Evolutionary conservation across 2,797 vertebrate genomes (phyloP).

Genomic region (Heteromormyrus szaboi): DNA sequence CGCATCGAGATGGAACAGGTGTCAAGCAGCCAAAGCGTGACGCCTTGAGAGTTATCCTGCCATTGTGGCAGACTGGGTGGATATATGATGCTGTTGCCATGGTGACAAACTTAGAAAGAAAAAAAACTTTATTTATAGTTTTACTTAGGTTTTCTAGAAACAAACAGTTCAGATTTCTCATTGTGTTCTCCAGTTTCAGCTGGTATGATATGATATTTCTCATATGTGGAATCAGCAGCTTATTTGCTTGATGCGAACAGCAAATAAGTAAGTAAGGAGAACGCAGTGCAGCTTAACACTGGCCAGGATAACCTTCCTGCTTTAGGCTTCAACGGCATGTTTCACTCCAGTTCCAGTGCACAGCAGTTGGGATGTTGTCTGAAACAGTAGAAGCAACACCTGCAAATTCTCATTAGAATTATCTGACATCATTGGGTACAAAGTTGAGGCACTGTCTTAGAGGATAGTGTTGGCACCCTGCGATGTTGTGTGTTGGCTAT

Average conservation of each 20-base stretch:
- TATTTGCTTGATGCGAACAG: neutral
- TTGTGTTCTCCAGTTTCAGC: neutral
- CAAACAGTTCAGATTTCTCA: neutral
- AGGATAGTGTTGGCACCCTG: neutral
- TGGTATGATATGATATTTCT: neutral
- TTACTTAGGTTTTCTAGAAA: neutral
- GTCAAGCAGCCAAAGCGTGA: neutral
- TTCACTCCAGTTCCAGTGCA: neutral
- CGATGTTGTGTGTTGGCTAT: neutral
- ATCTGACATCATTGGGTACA: neutral
- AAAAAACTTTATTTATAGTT: neutral
- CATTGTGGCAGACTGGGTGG: neutral
- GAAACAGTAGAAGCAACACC: neutral
- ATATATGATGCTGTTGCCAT: neutral
- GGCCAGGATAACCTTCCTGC: neutral
- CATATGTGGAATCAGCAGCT: neutral
- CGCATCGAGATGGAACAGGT: neutral
- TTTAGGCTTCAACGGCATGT: neutral
- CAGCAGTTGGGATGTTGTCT: neutral
- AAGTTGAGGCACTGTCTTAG: neutral
- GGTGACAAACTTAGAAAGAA: neutral
- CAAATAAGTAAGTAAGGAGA: neutral
- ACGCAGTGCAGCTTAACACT: neutral
- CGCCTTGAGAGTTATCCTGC: neutral
- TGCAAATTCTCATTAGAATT: neutral